A percentile compares a stretch with the other conserved stretches of the same genome.
These are phyloP conservation scores for Pontoporia blainvillei DNA, from an alignment of 2,113 vertebrate genomes.

Conservation along the genomic window DNA sequence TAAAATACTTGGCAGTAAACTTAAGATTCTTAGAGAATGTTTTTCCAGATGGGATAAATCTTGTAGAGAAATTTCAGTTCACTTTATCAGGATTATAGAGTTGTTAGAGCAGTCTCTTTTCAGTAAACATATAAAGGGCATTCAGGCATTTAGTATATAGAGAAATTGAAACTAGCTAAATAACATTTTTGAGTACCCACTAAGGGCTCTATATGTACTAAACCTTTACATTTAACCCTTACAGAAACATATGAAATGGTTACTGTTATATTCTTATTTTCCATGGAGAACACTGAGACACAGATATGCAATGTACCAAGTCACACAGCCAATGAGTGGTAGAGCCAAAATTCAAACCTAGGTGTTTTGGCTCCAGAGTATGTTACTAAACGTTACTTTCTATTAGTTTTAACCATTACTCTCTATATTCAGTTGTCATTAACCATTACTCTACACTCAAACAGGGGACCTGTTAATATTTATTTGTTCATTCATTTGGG, in stretches of 20 bases:
- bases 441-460: neutral
- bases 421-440: neutral
- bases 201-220: neutral
- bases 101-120: neutral
- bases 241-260: neutral
- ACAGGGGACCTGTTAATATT: neutral
- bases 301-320: neutral
- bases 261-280: neutral
- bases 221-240: neutral
- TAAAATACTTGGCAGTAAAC: neutral
- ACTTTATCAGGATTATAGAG: neutral
- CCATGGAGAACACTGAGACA: neutral
- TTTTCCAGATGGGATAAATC: neutral
- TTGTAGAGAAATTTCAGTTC: conserved; percentile 15
- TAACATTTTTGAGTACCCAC: neutral
- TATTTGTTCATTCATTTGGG: neutral
- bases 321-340: neutral
- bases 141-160: neutral
- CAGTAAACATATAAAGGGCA: neutral
- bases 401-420: neutral
- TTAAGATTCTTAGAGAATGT: conserved; percentile 13
- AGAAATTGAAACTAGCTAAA: neutral
- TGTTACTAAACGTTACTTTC: neutral
- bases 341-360: neutral
- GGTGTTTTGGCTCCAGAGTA: neutral